These are phyloP conservation scores for Atta texana DNA, from an alignment of 1,140 invertebrate species.

Conservation along the genomic window DNA sequence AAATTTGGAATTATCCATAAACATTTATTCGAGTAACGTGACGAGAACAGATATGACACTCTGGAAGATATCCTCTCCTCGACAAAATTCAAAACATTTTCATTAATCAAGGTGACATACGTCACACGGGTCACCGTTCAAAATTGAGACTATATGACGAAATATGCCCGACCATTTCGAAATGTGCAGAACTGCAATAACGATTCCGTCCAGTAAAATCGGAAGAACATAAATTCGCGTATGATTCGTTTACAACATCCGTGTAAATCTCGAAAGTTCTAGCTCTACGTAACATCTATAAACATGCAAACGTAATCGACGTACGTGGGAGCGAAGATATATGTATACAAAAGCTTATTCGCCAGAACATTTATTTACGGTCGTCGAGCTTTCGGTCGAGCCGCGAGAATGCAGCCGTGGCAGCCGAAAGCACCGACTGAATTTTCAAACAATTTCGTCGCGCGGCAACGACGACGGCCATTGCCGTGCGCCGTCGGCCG, in stretches of 20 bases:
- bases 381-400: conserved; percentile 21
- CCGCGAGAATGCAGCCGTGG: conserved; percentile 34
- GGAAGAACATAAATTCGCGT: conserved; percentile 12
- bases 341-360: conserved; percentile 56
- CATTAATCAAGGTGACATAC: not conserved
- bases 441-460: conserved; percentile 71
- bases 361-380: conserved; percentile 62
- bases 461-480: conserved; percentile 20
- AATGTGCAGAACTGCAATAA: not conserved
- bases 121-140: not conserved
- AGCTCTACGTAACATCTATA: conserved; percentile 19
- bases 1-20: conserved; percentile 13
- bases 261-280: conserved; percentile 12
- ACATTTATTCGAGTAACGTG: not conserved
- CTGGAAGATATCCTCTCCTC: not conserved
- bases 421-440: conserved; percentile 49
- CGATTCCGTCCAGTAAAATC: not conserved
- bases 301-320: conserved; percentile 15
- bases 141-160: not conserved
- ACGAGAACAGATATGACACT: not conserved
- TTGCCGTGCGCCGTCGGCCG: conserved; percentile 14
- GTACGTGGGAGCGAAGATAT: not conserved
- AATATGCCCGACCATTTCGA: not conserved
- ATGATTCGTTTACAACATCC: conserved; percentile 32
- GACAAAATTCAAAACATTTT: not conserved